These are phyloP conservation scores for Protobothrops mucrosquamatus DNA, from an alignment of 2,113 vertebrate genomes.

Conservation along the genomic window DNA sequence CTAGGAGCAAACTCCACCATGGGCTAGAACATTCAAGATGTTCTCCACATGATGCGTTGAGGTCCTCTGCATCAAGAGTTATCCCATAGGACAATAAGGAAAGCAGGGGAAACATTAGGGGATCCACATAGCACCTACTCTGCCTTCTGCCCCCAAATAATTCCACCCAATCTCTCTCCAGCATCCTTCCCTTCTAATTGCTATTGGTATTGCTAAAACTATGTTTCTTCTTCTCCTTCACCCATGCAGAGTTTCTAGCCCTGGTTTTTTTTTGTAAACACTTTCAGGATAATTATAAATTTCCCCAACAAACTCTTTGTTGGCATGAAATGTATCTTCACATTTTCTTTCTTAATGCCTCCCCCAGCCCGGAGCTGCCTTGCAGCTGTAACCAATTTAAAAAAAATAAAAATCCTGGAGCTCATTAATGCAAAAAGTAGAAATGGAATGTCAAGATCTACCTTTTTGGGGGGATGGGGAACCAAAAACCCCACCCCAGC, in stretches of 20 bases:
- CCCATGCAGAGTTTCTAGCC: constrained; percentile 11
- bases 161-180: not conserved
- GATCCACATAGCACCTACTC: not conserved
- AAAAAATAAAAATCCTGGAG: constrained; percentile 33
- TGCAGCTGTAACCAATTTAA: not conserved
- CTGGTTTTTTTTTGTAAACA: not conserved
- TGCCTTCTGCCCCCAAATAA: not conserved
- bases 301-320: constrained; percentile 1
- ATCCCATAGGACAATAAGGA: not conserved
- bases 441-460: not conserved
- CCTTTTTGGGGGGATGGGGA: not conserved
- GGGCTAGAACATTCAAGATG: not conserved
- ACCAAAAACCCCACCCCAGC: constrained; percentile 34
- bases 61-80: not conserved
- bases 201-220: not conserved
- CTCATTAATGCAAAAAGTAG: constrained; percentile 2
- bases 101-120: not conserved
- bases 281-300: not conserved
- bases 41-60: too few relatives aligned
- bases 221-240: constrained; percentile 14
- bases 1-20: not conserved
- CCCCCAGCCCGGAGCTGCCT: not conserved
- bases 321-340: constrained; percentile 24
- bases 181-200: not conserved
- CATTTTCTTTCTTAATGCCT: constrained; percentile 17